These are phyloP conservation scores for Pelobates fuscus DNA, from an alignment of 2,113 vertebrate genomes.

Conservation along the genomic window DNA sequence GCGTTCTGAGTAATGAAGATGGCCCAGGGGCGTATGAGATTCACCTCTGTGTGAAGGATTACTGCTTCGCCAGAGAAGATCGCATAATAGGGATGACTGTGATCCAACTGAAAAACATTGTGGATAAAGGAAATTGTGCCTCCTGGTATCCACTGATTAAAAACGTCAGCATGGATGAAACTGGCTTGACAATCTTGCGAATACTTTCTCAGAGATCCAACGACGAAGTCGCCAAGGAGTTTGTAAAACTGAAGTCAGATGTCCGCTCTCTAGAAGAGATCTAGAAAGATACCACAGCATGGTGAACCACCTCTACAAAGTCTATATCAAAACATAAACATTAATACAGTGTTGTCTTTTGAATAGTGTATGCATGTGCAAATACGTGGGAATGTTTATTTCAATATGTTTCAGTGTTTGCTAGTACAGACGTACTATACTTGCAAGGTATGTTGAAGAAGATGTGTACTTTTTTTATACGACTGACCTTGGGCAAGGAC, in stretches of 20 bases:
- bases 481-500: conserved; percentile 84
- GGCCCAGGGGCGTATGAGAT: conserved; percentile 87
- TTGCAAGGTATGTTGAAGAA: conserved; percentile 80
- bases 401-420: conserved; percentile 88
- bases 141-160: conserved; percentile 85
- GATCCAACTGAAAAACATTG: conserved; percentile 83
- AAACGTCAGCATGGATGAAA: conserved; percentile 84
- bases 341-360: conserved; percentile 67
- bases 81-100: conserved; percentile 90
- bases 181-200: conserved; percentile 91
- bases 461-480: conserved; percentile 79
- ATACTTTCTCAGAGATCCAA: conserved; percentile 96
- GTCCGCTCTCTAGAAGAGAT: conserved; percentile 84
- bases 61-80: conserved; percentile 96
- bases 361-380: conserved; percentile 91
- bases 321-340: conserved; percentile 39
- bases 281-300: conserved; percentile 56
- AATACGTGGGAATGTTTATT: conserved; percentile 94
- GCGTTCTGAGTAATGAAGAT: conserved; percentile 84
- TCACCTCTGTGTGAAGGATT: conserved; percentile 94
- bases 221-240: conserved; percentile 96
- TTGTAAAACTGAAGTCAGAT: conserved; percentile 95
- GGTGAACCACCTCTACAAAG: conserved; percentile 43
- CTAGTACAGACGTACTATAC: conserved; percentile 84
- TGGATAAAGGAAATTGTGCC: conserved; percentile 76